These are phyloP conservation scores for Acanthosepion esculentum DNA, from an alignment of 2,888 invertebrate genomes.

Conservation along the genomic window DNA sequence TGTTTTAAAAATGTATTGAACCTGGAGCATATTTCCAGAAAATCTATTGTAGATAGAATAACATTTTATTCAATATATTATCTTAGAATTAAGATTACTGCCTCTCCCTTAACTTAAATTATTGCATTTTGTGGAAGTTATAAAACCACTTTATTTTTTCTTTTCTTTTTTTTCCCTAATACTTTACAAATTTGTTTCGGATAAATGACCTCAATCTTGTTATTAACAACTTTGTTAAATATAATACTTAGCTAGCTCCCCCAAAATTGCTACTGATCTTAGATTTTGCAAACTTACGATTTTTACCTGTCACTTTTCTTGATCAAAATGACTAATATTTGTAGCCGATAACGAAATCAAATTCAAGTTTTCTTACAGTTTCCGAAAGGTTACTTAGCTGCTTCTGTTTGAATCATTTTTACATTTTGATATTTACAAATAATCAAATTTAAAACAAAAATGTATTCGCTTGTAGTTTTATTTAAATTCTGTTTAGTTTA, in stretches of 20 bases:
- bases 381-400: not conserved
- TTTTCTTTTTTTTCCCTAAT: not conserved
- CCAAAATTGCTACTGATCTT: not conserved
- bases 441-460: not conserved
- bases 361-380: not conserved
- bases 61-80: not conserved
- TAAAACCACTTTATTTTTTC: not conserved
- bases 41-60: not conserved
- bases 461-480: not conserved
- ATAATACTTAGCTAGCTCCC: not conserved
- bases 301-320: not conserved
- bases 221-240: not conserved
- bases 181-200: not conserved
- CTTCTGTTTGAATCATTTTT: not conserved
- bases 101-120: not conserved
- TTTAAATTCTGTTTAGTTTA: not conserved
- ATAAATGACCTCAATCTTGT: not conserved
- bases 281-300: not conserved
- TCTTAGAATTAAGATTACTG: not conserved
- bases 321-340: not conserved
- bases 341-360: not conserved
- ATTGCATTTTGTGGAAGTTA: not conserved
- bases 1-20: not conserved
- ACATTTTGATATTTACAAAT: not conserved
- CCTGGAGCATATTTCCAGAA: not conserved